Evolutionary conservation across 2,888 invertebrate genomes (phyloP), one percentile per base, ranked within the genome.

Genomic region (Scaptodrosophila latifasciaeformis): DNA sequence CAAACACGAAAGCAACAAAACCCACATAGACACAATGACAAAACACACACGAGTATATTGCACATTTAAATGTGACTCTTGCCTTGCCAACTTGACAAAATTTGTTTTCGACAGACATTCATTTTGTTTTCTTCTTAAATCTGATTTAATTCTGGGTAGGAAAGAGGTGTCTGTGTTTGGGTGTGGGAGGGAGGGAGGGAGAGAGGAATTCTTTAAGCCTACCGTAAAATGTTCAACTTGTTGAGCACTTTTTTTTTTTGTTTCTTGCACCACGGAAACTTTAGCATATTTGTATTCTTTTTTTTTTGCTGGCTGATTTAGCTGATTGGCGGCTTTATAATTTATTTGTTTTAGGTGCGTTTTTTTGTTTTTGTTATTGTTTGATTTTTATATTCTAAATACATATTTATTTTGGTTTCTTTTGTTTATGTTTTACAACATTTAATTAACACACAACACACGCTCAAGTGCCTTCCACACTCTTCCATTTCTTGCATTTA

Each of bases 391-490:
- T 54, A 54, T 67, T 54, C 61, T 62, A 65, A 58, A 62, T 57
- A 64, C 55, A 56, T 44, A 51, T 55, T 68, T 66, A 64, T 77
- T 74, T 74, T 77, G 77, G 78, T 74, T 77, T 74, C 60, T 63
- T 57, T 64, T 59, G 59, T 61, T 57, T 43, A 66, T 55, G 48
- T 50, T 62, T 50, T 60, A 49, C 59, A 68, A 55, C 68, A 62
- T 52, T 47, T 52, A 45, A 59, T 57, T 51, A 57, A 54, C 59
- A 49, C 52, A 49, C 54, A 60, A 54, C 24, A 53, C 30, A n/a
- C n/a, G n/a, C n/a, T n/a, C n/a, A n/a, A n/a, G n/a, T n/a, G n/a
- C n/a, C n/a, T n/a, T n/a, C n/a, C n/a, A n/a, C n/a, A n/a, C n/a
- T n/a, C n/a, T n/a, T n/a, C n/a, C n/a, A n/a, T n/a, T n/a, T n/a